Conservation (phyloP, 2,113 vertebrate species). For the Taxidea taxus region DNA sequence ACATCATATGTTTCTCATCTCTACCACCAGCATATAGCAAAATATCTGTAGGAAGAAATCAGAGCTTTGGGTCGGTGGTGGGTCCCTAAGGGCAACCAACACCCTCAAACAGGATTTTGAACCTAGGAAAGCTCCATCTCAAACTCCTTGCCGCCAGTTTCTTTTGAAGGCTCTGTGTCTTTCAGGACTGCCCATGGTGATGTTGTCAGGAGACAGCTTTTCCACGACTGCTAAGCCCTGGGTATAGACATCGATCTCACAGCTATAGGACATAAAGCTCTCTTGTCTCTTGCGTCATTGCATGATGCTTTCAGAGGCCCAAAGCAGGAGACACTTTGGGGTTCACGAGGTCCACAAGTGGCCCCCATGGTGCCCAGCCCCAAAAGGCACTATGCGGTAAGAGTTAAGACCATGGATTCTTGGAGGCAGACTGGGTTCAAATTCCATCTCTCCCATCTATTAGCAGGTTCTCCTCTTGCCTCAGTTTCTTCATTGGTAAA, state of each 20-base stretch:
- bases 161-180: not conserved
- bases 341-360: not conserved
- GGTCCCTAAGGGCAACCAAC: not conserved
- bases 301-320: not conserved
- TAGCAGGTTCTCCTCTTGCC: not conserved
- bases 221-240: not conserved
- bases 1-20: not conserved
- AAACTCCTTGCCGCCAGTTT: not conserved
- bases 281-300: too few species aligned
- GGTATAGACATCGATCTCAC: not conserved
- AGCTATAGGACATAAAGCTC: not conserved
- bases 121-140: not conserved
- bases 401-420: not conserved
- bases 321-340: not conserved
- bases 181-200: not conserved
- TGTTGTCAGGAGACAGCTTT: not conserved
- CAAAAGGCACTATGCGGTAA: not conserved
- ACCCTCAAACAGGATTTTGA: not conserved
- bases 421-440: not conserved
- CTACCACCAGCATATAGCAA: not conserved
- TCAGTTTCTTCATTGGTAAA: not conserved
- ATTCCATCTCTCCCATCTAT: not conserved
- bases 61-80: not conserved
- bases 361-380: not conserved
- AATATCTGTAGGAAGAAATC: not conserved